Evolutionary conservation across 1,140 invertebrate genomes (phyloP), one percentile per base, ranked within the genome.

Genomic region (Drosophila sp.): DNA sequence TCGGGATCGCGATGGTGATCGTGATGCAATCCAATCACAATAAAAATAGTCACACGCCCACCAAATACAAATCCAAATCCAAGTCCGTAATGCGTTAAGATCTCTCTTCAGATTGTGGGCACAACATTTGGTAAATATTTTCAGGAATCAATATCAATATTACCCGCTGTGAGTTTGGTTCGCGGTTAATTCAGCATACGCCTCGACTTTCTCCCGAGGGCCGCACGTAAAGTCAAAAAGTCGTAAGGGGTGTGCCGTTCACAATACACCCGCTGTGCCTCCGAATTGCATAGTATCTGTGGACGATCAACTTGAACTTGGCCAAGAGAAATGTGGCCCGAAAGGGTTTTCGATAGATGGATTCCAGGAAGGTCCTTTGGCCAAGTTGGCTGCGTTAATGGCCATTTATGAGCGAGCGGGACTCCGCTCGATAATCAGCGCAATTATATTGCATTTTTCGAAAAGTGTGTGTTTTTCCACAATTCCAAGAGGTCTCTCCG

Each of bases 21-120:
- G 16, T 32, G 13, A 18, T 61, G 45, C 41, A 58, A 74, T 89
- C 72, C 48, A 82, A 89, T 76, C 72, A 80, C 56, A 80, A 89
- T 87, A 83, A 89, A 86, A 89, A 83, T 80, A 89, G 54, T 80
- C 76, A 69, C 83, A 89, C 84, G 79, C 83, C 78, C 81, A 50
- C 57, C 63, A 56, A n/a, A n/a, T n/a, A 34, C 53, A 66, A 54
- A 32, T n/a, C n/a, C n/a, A n/a, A n/a, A n/a, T n/a, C n/a, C n/a
- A n/a, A n/a, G n/a, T n/a, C n/a, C n/a, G n/a, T 29, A 41, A 34
- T n/a, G 25, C 43, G 58, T 40, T 40, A 14, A 5, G 11, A 8
- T 40, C 27, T 29, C 8, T n/a, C 38, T 34, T 27, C 8, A 59
- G 62, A 71, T 66, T 13, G 9, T 63, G 2, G 48, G 40, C 29